Evolutionary conservation across 2,888 invertebrate species (phyloP).

Genomic region (Halocaridina rubra): DNA sequence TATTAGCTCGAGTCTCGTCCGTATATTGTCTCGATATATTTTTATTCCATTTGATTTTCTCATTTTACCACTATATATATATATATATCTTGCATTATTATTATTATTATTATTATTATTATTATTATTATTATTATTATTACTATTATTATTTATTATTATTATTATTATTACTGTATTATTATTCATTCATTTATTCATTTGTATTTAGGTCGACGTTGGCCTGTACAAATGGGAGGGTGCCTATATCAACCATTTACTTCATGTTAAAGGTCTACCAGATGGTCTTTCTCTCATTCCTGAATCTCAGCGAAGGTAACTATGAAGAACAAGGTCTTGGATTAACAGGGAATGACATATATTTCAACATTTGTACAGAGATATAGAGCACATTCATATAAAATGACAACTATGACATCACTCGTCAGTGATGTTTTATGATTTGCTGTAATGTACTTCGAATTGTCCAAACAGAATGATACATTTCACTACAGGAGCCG

Average conservation of each 20-base stretch:
- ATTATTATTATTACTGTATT: no score
- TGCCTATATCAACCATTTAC: slow-evolving; percentile 72
- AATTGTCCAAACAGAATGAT: background rate
- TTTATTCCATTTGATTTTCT: background rate
- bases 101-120: no score
- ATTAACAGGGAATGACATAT: no score
- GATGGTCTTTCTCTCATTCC: slow-evolving; percentile 72
- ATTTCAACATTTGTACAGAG: background rate
- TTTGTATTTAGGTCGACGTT: slow-evolving; percentile 70
- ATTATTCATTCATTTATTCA: background rate
- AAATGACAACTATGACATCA: background rate
- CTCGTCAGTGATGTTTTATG: background rate
- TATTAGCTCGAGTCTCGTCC: no score
- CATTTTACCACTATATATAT: background rate
- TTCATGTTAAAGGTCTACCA: slow-evolving; percentile 67
- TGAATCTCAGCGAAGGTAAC: slow-evolving; percentile 68
- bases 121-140: no score
- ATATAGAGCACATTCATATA: background rate
- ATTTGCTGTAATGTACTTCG: background rate
- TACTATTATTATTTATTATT: no score
- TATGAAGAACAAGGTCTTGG: no score
- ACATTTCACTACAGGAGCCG: background rate
- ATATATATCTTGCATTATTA: no score
- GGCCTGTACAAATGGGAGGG: slow-evolving; percentile 75
- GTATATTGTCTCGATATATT: no score